Percentiles rank a stretch among this genome's conserved stretches.
These are phyloP conservation scores for Coccyzus lansbergi DNA, from an alignment of 2,797 vertebrate species.

Conservation along the genomic window DNA sequence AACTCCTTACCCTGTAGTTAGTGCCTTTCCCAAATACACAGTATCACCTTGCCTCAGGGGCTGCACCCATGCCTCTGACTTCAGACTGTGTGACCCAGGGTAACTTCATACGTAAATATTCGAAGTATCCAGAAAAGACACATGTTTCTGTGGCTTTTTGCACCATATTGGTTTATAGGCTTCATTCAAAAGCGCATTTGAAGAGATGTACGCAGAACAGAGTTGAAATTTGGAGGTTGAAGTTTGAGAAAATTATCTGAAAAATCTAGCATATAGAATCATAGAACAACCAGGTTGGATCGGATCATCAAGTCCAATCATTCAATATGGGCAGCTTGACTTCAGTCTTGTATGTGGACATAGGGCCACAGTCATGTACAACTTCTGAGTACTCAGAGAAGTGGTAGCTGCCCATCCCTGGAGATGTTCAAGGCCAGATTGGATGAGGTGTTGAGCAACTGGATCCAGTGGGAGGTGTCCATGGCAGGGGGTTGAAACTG, in stretches of 20 bases:
- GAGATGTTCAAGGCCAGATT: no score
- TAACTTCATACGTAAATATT: neutral
- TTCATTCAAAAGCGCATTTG: neutral
- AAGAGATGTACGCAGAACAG: neutral
- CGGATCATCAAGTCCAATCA: no score
- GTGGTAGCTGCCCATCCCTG: no score
- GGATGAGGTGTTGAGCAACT: no score
- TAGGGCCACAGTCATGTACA: fast-evolving
- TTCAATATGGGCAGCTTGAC: neutral
- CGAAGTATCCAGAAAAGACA: neutral
- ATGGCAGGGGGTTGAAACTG: no score
- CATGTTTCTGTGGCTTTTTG: fast-evolving
- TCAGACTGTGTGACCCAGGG: neutral
- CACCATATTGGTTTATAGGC: neutral
- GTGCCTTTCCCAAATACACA: fast-evolving
- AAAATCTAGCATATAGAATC: neutral
- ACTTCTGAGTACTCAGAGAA: fast-evolving
- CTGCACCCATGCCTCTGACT: neutral
- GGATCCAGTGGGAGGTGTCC: no score
- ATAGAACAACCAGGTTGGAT: no score
- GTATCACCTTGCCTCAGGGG: neutral
- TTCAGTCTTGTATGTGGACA: fast-evolving
- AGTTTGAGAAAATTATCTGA: neutral
- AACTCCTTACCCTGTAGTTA: no score
- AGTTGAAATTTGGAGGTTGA: neutral